Percentiles rank a stretch among this genome's conserved stretches.
Evolutionary conservation across 2,888 invertebrate species (phyloP).

Genomic region (Unio delphinus): DNA sequence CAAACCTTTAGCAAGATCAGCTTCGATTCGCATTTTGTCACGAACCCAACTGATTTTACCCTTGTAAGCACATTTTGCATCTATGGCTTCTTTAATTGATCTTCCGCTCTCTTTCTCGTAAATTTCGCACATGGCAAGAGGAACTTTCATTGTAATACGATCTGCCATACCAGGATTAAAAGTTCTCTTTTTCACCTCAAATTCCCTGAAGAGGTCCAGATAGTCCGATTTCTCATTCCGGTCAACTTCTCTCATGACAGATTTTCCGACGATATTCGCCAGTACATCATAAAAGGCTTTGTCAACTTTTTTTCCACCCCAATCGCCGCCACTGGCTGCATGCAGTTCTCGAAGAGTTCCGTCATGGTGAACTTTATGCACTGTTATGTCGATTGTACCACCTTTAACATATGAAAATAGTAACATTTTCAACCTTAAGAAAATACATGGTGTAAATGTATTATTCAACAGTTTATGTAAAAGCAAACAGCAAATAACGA

Average conservation of each 20-base stretch:
- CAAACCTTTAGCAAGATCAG: constrained; percentile 6
- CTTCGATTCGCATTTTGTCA: constrained; percentile 16
- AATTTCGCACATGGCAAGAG: constrained; percentile 11
- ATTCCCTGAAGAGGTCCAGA: constrained; percentile 6
- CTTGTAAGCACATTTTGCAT: constrained; percentile 1
- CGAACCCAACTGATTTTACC: constrained; percentile 13
- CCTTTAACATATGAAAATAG: constrained; percentile 51
- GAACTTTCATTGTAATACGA: constrained; percentile 8
- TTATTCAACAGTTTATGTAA: too few relatives aligned
- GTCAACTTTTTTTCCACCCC: constrained; percentile 40
- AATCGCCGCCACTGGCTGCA: constrained; percentile 73
- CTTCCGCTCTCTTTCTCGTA: constrained; percentile 14
- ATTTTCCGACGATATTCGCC: not conserved
- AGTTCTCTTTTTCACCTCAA: constrained; percentile 6
- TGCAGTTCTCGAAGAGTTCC: constrained; percentile 73
- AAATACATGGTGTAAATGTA: too few relatives aligned
- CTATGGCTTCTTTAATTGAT: constrained; percentile 12
- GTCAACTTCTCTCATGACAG: not conserved
- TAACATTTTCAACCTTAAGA: too few relatives aligned
- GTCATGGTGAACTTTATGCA: constrained; percentile 72
- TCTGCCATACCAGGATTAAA: not conserved
- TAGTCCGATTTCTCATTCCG: constrained; percentile 2
- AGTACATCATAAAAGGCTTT: constrained; percentile 4
- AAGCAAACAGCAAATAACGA: too few relatives aligned
- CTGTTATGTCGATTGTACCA: constrained; percentile 75